These are phyloP conservation scores for Pogonomyrmex barbatus DNA, from an alignment of 1,140 invertebrate species.

Conservation along the genomic window DNA sequence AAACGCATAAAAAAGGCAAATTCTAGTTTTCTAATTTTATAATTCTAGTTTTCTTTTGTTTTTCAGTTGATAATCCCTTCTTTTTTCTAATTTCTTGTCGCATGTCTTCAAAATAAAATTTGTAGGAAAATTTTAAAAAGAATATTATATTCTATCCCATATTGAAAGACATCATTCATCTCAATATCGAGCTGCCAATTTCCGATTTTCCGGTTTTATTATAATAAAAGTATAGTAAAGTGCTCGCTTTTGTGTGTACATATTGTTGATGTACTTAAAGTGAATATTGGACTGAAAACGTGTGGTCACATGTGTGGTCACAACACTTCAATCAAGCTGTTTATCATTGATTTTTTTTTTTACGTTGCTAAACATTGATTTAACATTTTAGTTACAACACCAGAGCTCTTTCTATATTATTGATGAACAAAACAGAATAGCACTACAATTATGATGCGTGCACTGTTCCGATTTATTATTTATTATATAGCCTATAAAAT, in stretches of 20 bases:
- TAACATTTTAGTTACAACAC: not conserved
- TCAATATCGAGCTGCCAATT: constrained; percentile 7
- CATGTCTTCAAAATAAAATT: not conserved
- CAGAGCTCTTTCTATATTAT: not conserved
- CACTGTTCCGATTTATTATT: not conserved
- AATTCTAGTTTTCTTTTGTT: not conserved
- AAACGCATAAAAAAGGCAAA: not conserved
- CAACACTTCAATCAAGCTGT: constrained; percentile 3
- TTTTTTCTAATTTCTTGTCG: not conserved
- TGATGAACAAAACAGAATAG: not conserved
- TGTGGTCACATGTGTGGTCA: not conserved
- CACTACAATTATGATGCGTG: not conserved
- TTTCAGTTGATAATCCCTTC: not conserved
- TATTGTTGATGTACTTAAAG: not conserved
- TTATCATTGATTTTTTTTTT: not conserved
- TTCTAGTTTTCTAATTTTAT: not conserved
- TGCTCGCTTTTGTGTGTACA: not conserved
- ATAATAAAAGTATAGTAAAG: not conserved
- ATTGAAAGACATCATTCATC: not conserved
- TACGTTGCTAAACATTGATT: not conserved
- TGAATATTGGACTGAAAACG: constrained; percentile 8
- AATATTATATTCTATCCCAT: not conserved
- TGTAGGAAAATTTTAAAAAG: not conserved
- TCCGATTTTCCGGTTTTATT: not conserved
- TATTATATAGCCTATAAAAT: not conserved